phyloP scores from a whole-genome alignment of 2,113 vertebrate species.

The Oriolus oriolus region DNA sequence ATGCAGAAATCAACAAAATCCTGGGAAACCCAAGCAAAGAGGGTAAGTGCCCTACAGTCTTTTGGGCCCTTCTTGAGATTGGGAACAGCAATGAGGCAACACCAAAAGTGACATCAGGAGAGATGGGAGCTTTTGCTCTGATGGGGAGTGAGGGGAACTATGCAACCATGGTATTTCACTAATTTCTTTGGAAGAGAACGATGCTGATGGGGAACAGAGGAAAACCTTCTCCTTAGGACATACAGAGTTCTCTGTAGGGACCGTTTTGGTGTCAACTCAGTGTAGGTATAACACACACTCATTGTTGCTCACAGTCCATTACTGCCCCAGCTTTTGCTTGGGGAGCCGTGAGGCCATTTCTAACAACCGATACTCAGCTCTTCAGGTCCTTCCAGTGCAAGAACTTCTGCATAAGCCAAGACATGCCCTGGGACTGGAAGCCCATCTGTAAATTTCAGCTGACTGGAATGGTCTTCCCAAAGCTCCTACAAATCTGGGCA shows the following conservation, averaged over 20 bases:
- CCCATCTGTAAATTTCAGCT: background rate
- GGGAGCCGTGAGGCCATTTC: background rate
- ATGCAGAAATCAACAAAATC: slow-evolving; percentile 83
- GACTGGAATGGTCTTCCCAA: background rate
- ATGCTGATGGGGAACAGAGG: background rate
- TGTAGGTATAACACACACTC: background rate
- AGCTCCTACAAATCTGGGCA: background rate
- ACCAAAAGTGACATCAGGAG: background rate
- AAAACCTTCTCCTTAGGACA: background rate
- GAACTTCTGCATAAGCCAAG: background rate
- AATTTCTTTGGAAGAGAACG: background rate
- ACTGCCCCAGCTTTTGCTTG: background rate
- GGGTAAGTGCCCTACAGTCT: slow-evolving; percentile 67
- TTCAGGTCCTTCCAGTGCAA: background rate
- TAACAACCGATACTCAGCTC: background rate
- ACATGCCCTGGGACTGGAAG: background rate
- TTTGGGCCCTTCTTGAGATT: background rate
- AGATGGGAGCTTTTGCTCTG: background rate
- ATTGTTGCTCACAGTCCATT: background rate
- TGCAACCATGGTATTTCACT: background rate
- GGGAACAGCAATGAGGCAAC: background rate
- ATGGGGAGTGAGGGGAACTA: background rate
- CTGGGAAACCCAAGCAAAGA: slow-evolving; percentile 87
- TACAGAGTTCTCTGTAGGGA: background rate
- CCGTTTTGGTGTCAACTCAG: background rate